Base-by-base conservation (phyloP, 2,113 vertebrate species). In the Larimichthys crocea region DNA sequence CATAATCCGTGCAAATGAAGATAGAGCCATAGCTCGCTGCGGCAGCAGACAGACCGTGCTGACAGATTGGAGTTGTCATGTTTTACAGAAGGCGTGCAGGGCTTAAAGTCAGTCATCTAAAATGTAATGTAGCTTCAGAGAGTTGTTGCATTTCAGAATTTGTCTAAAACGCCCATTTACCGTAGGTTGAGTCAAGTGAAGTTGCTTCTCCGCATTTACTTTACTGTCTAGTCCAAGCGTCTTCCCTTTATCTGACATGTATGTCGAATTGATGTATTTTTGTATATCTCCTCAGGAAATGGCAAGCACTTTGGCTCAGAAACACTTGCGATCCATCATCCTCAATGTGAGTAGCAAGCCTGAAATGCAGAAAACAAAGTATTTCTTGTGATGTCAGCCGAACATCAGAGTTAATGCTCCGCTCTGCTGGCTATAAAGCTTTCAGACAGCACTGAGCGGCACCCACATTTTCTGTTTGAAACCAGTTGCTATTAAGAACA, bases 251-350 rank as follows among this genome's bases (percentile, higher is more conserved):
- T 79, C 55, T 71, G 40, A 68, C 22, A 20, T 80, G 20, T 65
- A 14, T 70, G 49, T 67, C 80, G 55, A 11, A 67, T 62, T 85
- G 26, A 75, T 84, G 24, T 73, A 6, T 84, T 5, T 89, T 24
- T 64, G 87, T 66, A 17, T 49, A 17, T 49, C 46, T n/a, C 73
- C 75, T 72, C 67, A 99, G 98, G 98, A 99, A 87, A 99, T 99
- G 97, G 98, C 98, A 50, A 98, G 97, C 70, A 96, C 97, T 44
- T 95, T 99, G 93, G 97, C 97, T 26, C 98, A 99, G 96, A 99
- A 98, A 94, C 98, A 99, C 91, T 95, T 99, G 78, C 95, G 98
- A 52, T 97, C 97, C 89, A 98, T 99, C 92, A 99, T 99, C 87
- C 95, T 99, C 52, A 99, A 99, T 75, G 98, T 99, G 92, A 98